phyloP scores from a whole-genome alignment of 1,140 invertebrate species.

The Microplitis demolitor region DNA sequence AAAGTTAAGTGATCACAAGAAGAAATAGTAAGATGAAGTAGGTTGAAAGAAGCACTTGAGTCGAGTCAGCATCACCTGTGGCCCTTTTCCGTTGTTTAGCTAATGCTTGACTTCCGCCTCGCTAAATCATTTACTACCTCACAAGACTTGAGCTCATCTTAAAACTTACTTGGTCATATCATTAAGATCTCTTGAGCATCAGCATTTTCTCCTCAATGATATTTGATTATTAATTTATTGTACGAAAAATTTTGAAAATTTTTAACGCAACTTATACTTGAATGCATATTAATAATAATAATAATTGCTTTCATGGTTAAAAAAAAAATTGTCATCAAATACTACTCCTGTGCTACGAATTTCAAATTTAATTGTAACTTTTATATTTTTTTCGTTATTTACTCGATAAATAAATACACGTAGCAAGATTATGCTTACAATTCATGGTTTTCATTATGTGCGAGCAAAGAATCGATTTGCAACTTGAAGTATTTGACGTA shows the following conservation, averaged over 20 bases:
- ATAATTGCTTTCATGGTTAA: no score
- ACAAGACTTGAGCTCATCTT: conserved; percentile 6
- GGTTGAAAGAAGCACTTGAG: conserved; percentile 42
- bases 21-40: conserved; percentile 13
- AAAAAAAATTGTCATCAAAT: not conserved
- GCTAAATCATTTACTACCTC: not conserved
- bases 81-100: conserved; percentile 49
- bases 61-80: conserved; percentile 50
- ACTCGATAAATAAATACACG: no score
- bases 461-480: not conserved
- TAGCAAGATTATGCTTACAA: not conserved
- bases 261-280: not conserved
- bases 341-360: no score
- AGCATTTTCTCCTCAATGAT: not conserved
- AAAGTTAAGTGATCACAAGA: conserved; percentile 2
- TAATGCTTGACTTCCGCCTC: conserved; percentile 43
- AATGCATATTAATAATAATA: no score
- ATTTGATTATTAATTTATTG: not conserved
- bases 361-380: no score
- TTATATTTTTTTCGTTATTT: no score
- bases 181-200: conserved; percentile 5
- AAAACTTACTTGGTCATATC: not conserved
- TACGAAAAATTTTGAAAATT: not conserved
- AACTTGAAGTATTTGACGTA: conserved; percentile 5
- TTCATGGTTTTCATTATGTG: not conserved